A percentile compares a stretch with the other conserved stretches of the same genome.
These are phyloP conservation scores for Neomorphus geoffroyi DNA, from an alignment of 2,797 vertebrate genomes.

Conservation along the genomic window DNA sequence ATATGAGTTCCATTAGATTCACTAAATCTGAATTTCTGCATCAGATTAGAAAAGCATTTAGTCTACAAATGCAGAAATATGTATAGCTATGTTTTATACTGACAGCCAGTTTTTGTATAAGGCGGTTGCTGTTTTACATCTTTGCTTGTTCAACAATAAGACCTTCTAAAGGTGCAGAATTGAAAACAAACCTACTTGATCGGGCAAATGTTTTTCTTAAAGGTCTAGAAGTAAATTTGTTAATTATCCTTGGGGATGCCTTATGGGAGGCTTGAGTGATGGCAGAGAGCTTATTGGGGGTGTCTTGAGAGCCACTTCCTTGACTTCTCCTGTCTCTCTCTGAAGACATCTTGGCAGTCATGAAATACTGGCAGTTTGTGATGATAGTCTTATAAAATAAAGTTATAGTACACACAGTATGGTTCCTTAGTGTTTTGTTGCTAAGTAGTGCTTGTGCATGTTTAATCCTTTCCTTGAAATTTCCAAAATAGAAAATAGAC, in stretches of 20 bases:
- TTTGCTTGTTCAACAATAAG: constrained; percentile 8
- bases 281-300: constrained; percentile 71
- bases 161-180: constrained; percentile 25
- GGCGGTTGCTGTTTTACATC: background rate
- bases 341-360: constrained; percentile 69
- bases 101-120: background rate
- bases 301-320: constrained; percentile 70
- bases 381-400: constrained; percentile 72
- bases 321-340: constrained; percentile 64
- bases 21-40: background rate
- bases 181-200: background rate
- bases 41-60: background rate
- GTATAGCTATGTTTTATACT: background rate
- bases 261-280: constrained; percentile 65
- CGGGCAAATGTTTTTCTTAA: background rate
- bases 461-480: constrained; percentile 67
- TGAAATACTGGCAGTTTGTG: constrained; percentile 69
- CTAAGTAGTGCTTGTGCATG: constrained; percentile 71
- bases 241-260: constrained; percentile 40
- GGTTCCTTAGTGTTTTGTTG: constrained; percentile 70
- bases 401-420: constrained; percentile 73
- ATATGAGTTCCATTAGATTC: background rate
- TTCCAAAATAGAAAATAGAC: constrained; percentile 72
- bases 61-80: background rate
- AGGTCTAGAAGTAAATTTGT: constrained; percentile 30